Evolutionary conservation across 2,113 vertebrate species (phyloP).

Genomic region (Dendropsophus ebraccatus): DNA sequence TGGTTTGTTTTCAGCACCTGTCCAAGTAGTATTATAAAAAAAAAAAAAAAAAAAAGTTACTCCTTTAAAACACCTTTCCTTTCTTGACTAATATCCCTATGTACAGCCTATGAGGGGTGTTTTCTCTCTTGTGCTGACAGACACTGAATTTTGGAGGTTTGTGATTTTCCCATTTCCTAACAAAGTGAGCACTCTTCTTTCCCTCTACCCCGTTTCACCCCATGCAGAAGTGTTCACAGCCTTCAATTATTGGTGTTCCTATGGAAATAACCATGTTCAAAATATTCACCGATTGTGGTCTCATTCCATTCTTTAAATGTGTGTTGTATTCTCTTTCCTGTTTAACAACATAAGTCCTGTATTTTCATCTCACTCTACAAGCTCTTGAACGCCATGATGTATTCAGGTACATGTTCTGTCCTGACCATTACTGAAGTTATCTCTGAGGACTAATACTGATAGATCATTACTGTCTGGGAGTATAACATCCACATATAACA

Average conservation of each 20-base stretch:
- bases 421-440: slow-evolving; percentile 43
- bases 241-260: background rate
- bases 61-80: no score
- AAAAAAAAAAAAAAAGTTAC: no score
- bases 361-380: background rate
- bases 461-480: slow-evolving; percentile 30
- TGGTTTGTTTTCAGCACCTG: no score
- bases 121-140: no score
- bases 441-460: slow-evolving; percentile 48
- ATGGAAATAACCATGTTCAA: background rate
- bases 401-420: slow-evolving; percentile 40
- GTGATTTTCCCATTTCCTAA: no score
- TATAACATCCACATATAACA: slow-evolving; percentile 40
- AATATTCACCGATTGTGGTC: background rate
- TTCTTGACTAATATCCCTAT: no score
- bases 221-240: background rate
- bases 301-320: background rate
- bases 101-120: no score
- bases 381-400: slow-evolving; percentile 32
- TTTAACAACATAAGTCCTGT: background rate
- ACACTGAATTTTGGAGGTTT: no score
- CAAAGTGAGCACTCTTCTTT: no score
- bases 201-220: no score
- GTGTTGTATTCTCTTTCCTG: background rate
- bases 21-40: no score